Base-by-base conservation (phyloP, 2,797 vertebrate genomes). In the Ficedula albicollis region DNA sequence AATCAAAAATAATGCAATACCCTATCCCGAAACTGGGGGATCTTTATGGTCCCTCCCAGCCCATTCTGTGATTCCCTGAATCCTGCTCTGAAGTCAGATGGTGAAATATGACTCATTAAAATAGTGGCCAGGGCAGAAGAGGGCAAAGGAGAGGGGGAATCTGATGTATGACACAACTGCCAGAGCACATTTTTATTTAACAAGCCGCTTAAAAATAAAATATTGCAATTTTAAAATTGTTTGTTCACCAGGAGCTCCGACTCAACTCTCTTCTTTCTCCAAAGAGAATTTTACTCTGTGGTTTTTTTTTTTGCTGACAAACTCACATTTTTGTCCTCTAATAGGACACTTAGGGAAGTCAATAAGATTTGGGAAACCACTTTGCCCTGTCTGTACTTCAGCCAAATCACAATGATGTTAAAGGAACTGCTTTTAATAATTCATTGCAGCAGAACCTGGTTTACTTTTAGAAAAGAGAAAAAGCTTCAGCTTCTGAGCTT, bases 401-500 rank as follows among this genome's bases (percentile, higher is more conserved):
- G 80, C 84, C 84, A 82, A 59, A 87, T 85, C 67, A 46, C 73
- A 62, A 54, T 55, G 76, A 88, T 93, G 82, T 85, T 90, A 94
- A 94, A 94, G 91, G 58, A 90, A 81, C 52, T 83, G 68, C 51
- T 89, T 75, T 94, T 64, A 84, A 77, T 92, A 92, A 96, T 94
- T 95, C 29, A 95, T 79, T 43, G 54, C 34, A 55, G 49, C 52
- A 82, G 84, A 90, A 76, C 54, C 84, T 92, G 58, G 69, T 64
- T 91, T 88, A 63, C 83, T 93, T 93, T 87, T 63, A 70, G 22
- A 16, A 67, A 75, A 95, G 34, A 16, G 32, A 85, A 93, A 76
- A 73, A 26, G 39, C 23, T 82, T 67, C 4, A 4, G 52, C 34
- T 32, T 81, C 34, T 69, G 23, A 69, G 49, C 49, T 90, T 80